Base-by-base conservation (phyloP, 2,113 vertebrate genomes). In the Cottus gobio region DNA sequence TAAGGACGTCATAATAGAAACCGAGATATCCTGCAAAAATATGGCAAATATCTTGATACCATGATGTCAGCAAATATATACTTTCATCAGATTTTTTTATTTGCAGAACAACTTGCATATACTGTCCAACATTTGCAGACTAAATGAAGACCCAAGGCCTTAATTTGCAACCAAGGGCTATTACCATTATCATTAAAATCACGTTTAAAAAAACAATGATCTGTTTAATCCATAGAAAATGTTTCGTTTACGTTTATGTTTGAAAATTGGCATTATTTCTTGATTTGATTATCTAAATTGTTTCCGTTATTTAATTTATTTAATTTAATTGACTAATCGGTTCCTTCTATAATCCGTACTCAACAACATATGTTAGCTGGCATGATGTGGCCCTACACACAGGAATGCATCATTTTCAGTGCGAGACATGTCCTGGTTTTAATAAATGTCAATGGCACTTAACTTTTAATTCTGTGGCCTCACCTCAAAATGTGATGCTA, bases 401-500 rank as follows among this genome's bases (percentile, higher is more conserved):
- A 26, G 6, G 11, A 50, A 34, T 37, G 26, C 16, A 28, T 36
- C 1, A 16, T 63, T 58, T 50, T 61, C 28, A 62, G 15, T 8
- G 22, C 3, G 30, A 71, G 62, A 50, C n/a, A 20, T 50, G 3
- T 30, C 44, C 3, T 6, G 2, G 15, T 65, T 73, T 46, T 22
- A 52, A 71, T 56, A 71, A 68, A 42, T 52, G 28, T 8, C n/a
- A 54, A 65, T 28, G 18, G 8, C 22, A 39, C 56, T 68, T 36
- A 71, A 46, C 2, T 1, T 77, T 71, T 58, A 8, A 57, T 75
- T 75, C 26, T 75, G 7, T 46, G 42, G 63, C 62, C 65, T 77
- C 57, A 75, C 54, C 77, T 68, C 6, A 18, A 70, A 52, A 52
- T 61, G 16, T 44, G 52, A 77, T 31, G 34, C 20, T 82, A 52